phyloP scores from a whole-genome alignment of 2,113 vertebrate species.

The Sprattus sprattus region DNA sequence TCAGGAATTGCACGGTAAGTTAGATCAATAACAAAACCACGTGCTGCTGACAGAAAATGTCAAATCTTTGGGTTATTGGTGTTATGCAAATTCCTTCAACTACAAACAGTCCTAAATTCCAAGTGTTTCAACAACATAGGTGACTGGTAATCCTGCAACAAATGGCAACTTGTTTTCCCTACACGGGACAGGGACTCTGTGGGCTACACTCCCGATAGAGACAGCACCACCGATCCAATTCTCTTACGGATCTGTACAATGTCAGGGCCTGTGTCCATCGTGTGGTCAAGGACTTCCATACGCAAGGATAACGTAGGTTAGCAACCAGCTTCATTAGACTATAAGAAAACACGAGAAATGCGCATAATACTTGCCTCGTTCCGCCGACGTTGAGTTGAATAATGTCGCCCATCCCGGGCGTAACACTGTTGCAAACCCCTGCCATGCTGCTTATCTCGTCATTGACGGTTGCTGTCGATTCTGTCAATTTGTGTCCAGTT shows the following conservation, averaged over 20 bases:
- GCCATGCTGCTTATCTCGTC: slow-evolving; percentile 72
- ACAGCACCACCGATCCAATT: background rate
- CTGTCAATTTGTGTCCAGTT: slow-evolving; percentile 19
- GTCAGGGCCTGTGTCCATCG: background rate
- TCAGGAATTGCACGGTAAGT: background rate
- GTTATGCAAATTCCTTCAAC: background rate
- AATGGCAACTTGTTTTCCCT: background rate
- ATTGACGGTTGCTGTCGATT: background rate
- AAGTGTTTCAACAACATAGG: background rate
- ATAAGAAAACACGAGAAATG: background rate
- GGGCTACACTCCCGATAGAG: background rate
- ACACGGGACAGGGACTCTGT: background rate
- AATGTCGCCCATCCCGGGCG: slow-evolving; percentile 84
- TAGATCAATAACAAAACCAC: background rate
- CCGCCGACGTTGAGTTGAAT: slow-evolving; percentile 94
- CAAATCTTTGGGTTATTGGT: background rate
- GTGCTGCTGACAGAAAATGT: background rate
- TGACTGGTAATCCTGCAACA: background rate
- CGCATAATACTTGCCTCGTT: slow-evolving; percentile 76
- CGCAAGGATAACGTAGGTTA: background rate
- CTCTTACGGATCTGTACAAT: background rate
- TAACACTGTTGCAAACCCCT: slow-evolving; percentile 70
- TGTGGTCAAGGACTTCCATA: background rate
- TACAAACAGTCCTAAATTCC: background rate
- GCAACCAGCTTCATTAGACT: background rate